Evolutionary conservation across 2,113 vertebrate species (phyloP), one percentile per base, ranked within the genome.

Genomic region (Euleptes europaea): DNA sequence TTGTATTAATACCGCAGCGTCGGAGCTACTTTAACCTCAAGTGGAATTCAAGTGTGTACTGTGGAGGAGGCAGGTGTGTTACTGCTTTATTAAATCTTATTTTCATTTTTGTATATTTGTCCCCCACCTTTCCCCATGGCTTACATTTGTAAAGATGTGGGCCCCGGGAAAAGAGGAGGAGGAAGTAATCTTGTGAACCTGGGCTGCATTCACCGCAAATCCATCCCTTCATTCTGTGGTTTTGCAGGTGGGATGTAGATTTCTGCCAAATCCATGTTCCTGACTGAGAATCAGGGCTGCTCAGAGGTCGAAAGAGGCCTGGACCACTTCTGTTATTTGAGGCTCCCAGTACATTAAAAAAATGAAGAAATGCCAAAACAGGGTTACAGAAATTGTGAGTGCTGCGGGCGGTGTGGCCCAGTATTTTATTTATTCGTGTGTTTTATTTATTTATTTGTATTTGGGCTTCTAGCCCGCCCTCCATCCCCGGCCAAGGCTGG

Each of bases 1-100:
- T 60, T 57, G 47, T 66, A 4, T 63, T 28, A 26, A 26, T 44
- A 1, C 75, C 42, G 12, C 10, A 14, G 49, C 38, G 87, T 74
- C 86, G 13, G 51, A 38, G 17, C 38, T 14, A 85, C 67, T n/a
- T 19, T 89, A n/a, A 19, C 49, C 54, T 5, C 1, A 86, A 79
- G 40, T 89, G 89, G 44, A 88, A 87, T 82, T 85, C 81, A 47
- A n/a, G 71, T 33, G 14, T 21, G 14, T 26, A 23, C 14, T 60
- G 49, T 69, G 84, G 92, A 92, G 88, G 91, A 74, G 86, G 75
- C 65, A 5, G 79, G 2, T 71, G 12, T 1, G 28, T 19, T 60
- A 9, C 23, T 26, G 23, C 23, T 6, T 63, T 8, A 6, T 28
- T 63, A 63, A 1, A 10, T 28, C 28, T 73, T 44, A 28, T 28